Evolutionary conservation across 2,888 invertebrate species (phyloP), one percentile per base, ranked within the genome.

Genomic region (Falcaria lacertinaria): DNA sequence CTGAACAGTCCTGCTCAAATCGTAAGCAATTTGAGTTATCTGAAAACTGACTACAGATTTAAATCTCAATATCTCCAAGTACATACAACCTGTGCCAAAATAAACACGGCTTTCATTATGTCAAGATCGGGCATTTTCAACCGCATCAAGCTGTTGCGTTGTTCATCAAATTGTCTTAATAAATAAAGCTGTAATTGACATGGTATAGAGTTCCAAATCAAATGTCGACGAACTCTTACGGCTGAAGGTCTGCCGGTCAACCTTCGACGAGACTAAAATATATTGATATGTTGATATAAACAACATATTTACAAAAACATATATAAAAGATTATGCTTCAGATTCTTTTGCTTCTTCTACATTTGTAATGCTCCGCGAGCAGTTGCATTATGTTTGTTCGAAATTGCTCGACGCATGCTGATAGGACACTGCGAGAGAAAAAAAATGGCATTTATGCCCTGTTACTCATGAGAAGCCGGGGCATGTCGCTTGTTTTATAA

Each of bases 181-280:
- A 37, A 37, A 37, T 25, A 15, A 14, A 37, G 37, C 25, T 22
- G 14, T 37, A 37, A 37, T 37, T 37, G 37, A 37, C 37, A 22
- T 22, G 22, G 22, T 8, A 7, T 37, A 37, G 37, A 15, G 22
- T 37, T 37, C 22, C 22, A 37, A 37, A 22, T 22, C 22, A 22
- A 37, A 37, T 37, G 37, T 37, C 37, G 22, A 22, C 22, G 37
- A 28, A 37, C 37, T 37, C 37, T 15, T 15, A 15, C 37, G 13
- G 22, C 37, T 37, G 37, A 37, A 37, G 8, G 22, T 37, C 19
- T 22, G 19, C 14, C n/a, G 13, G 22, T 22, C 8, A 13, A 22
- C 16, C 22, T 22, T 22, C 22, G 22, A 14, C 22, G 15, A 15
- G 22, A 36, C n/a, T 36, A 36, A 19, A 22, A 13, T 22, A 22